These are phyloP conservation scores for Cheilosia vernalis DNA, from an alignment of 2,888 invertebrate genomes.

Conservation along the genomic window DNA sequence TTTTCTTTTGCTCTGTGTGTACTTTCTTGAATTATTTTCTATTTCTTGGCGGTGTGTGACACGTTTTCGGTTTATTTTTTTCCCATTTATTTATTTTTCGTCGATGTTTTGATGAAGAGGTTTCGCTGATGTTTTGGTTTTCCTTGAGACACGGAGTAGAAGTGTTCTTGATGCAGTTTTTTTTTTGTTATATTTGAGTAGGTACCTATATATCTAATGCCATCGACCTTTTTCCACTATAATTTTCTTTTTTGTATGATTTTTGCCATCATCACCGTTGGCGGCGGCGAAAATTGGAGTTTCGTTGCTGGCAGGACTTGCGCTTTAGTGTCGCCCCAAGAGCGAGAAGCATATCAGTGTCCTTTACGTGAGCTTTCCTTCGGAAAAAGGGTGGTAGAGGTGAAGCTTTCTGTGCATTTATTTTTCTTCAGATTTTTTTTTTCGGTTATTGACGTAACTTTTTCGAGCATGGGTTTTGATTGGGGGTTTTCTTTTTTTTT, in stretches of 20 bases:
- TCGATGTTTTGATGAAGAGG: conserved; percentile 48
- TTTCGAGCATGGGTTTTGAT: conserved; percentile 33
- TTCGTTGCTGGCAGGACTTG: conserved; percentile 52
- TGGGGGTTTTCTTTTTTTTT: conserved; percentile 5
- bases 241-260: conserved; percentile 20
- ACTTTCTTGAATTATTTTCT: conserved; percentile 69
- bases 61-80: conserved; percentile 53
- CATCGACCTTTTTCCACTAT: conserved; percentile 64
- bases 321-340: conserved; percentile 55
- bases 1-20: conserved; percentile 33
- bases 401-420: conserved; percentile 37
- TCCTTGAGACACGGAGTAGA: not conserved
- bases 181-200: conserved; percentile 10
- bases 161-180: conserved; percentile 3
- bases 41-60: conserved; percentile 59
- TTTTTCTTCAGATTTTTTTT: conserved; percentile 4
- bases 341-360: conserved; percentile 13
- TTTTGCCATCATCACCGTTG: conserved; percentile 52
- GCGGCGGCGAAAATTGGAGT: not conserved
- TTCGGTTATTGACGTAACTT: conserved; percentile 44
- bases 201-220: conserved; percentile 34
- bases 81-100: not conserved
- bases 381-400: conserved; percentile 1
- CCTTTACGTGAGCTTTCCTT: conserved; percentile 58
- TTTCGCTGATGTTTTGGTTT: conserved; percentile 22